phyloP scores from a whole-genome alignment of 1,140 invertebrate species.

The Mamestra configurata region DNA sequence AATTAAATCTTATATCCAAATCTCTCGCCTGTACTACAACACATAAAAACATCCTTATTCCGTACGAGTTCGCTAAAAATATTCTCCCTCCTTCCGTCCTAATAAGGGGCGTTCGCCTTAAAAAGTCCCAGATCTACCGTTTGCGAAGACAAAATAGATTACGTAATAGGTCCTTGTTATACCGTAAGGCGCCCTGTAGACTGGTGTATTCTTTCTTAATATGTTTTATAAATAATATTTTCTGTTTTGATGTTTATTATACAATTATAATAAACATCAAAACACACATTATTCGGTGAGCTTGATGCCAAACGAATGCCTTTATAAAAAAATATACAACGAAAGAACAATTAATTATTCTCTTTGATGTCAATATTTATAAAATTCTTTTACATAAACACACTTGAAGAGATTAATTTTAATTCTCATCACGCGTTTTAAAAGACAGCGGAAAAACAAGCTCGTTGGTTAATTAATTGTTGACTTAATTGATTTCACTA shows the following conservation, averaged over 20 bases:
- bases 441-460: neutral
- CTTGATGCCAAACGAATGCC: too few species aligned
- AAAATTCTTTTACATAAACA: neutral
- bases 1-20: conserved; percentile 43
- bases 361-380: neutral
- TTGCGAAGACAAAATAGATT: conserved; percentile 50
- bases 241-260: too few species aligned
- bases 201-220: conserved; percentile 17
- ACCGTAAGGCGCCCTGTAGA: conserved; percentile 17
- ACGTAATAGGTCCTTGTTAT: conserved; percentile 31
- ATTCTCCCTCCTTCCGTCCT: conserved; percentile 37
- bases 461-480: neutral
- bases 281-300: too few species aligned
- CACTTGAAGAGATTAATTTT: neutral
- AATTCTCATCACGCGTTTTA: neutral
- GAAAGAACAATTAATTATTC: neutral
- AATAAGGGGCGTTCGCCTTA: conserved; percentile 44
- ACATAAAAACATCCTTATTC: conserved; percentile 40
- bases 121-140: conserved; percentile 41
- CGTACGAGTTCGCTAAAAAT: conserved; percentile 33
- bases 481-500: too few species aligned
- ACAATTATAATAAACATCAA: too few species aligned
- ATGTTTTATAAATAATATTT: neutral
- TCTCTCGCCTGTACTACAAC: conserved; percentile 10
- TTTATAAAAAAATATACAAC: too few species aligned